Base-by-base conservation (phyloP, 1,140 invertebrate species). In the Trachymyrmex septentrionalis region DNA sequence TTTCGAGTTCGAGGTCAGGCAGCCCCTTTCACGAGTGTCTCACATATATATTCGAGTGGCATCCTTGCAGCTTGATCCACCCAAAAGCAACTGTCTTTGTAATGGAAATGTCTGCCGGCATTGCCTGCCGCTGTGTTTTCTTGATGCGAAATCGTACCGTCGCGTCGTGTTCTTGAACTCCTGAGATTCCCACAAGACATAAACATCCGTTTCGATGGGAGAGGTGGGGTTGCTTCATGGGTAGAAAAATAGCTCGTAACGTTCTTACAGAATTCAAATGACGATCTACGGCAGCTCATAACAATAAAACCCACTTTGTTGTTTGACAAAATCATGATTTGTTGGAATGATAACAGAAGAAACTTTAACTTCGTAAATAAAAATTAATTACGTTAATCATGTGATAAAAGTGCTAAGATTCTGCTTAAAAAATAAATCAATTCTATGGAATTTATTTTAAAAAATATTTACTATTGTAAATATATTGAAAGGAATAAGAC, bases 31-130 rank as follows among this genome's bases (percentile, higher is more conserved):
- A 63, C 55, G 30, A 63, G 24, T 64, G 53, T 48, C n/a, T 66
- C 59, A 30, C 69, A 86, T 88, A 73, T 67, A 87, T 88, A 88
- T 88, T 88, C 85, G 55, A 87, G 86, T 72, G n/a, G 86, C 73
- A 30, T 87, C 63, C 71, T 67, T 50, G 69, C 44, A 72, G 57
- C 57, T 66, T 87, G 85, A 86, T 86, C 85, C 76, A 75, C n/a
- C 84, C 73, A 72, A 80, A 86, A 88, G 75, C 61, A 27, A 21
- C 24, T 67, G 57, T 87, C 85, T 88, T 88, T 88, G 67, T 88
- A 53, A 88, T 88, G 87, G 87, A 88, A 88, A 88, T 88, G 38
- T 88, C 69, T 77, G 55, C 59, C 24, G 64, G 9, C 55, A 55
- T 86, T 66, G 84, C 55, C 48, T 38, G 75, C 55, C 27, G 4